Conservation (phyloP, 1,140 invertebrate species). For the Euura saliciscinereae region DNA sequence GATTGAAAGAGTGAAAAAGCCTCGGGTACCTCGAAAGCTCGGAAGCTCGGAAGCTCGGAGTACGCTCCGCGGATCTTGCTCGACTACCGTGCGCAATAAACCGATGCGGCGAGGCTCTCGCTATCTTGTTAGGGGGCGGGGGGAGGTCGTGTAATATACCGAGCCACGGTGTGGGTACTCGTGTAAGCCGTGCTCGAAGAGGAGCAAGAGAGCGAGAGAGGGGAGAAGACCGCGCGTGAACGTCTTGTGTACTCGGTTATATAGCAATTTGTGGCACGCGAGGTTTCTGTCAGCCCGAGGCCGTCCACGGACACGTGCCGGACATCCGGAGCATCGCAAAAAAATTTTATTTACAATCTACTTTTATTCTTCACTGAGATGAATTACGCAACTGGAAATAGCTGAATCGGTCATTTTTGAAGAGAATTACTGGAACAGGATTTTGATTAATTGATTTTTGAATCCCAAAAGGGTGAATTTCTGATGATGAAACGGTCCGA, state of each 20-base stretch:
- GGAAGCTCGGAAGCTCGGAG: too few species aligned
- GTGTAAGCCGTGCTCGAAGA: background rate
- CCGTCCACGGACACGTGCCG: background rate
- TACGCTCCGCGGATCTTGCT: background rate
- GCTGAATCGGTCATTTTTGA: too few species aligned
- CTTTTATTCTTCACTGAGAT: too few species aligned
- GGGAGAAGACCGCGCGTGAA: background rate
- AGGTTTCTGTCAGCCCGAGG: background rate
- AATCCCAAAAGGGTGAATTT: too few species aligned
- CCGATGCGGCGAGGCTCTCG: background rate
- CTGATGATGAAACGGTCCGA: too few species aligned
- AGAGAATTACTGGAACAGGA: too few species aligned
- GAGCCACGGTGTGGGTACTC: background rate
- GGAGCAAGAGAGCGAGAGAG: too few species aligned
- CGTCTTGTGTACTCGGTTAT: conserved; percentile 4
- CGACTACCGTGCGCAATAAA: conserved; percentile 5
- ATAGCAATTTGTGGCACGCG: conserved; percentile 6
- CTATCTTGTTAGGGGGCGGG: conserved; percentile 3
- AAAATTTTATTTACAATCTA: background rate
- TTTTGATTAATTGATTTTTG: too few species aligned
- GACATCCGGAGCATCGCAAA: conserved; percentile 6
- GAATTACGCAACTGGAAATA: too few species aligned
- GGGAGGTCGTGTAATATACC: conserved; percentile 1
- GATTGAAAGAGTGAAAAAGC: too few species aligned
- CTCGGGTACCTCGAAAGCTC: too few species aligned